Percentiles rank a stretch among this genome's conserved stretches.
These are phyloP conservation scores for Orius insidiosus DNA, from an alignment of 1,140 invertebrate genomes.

Conservation along the genomic window DNA sequence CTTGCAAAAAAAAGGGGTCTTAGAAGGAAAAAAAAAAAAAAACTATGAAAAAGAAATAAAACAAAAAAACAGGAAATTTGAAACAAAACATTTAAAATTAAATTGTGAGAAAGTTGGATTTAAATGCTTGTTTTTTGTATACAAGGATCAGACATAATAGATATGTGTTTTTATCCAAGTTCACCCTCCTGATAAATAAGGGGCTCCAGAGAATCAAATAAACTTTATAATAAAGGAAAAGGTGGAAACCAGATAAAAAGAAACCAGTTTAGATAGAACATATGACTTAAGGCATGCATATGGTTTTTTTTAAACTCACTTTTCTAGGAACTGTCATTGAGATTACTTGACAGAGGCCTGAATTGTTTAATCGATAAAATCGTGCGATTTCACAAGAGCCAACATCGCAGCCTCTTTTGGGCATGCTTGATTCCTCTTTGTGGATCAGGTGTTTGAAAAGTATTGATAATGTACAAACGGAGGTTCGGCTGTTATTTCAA, in stretches of 20 bases:
- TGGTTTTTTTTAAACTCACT: constrained; percentile 28
- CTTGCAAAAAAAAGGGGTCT: too few species aligned
- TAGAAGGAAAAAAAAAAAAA: too few species aligned
- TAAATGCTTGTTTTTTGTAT: too few species aligned
- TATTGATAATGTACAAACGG: constrained; percentile 98
- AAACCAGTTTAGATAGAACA: neutral
- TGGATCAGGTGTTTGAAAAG: constrained; percentile 87
- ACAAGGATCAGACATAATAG: too few species aligned
- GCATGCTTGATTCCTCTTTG: constrained; percentile 98
- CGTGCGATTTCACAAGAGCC: constrained; percentile 78
- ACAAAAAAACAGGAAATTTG: too few species aligned
- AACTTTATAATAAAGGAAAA: neutral
- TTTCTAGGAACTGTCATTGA: constrained; percentile 98
- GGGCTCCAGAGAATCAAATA: neutral
- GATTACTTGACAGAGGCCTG: constrained; percentile 90
- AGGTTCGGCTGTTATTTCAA: constrained; percentile 86
- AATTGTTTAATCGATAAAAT: constrained; percentile 95
- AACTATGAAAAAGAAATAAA: too few species aligned
- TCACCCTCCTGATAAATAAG: too few species aligned
- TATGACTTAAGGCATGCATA: neutral
- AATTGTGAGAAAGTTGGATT: too few species aligned
- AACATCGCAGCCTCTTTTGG: constrained; percentile 91
- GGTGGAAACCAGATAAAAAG: neutral
- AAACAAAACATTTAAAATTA: too few species aligned
- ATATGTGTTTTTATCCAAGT: too few species aligned